Base-by-base conservation (phyloP, 2,113 vertebrate genomes). In the Arenaria interpres region DNA sequence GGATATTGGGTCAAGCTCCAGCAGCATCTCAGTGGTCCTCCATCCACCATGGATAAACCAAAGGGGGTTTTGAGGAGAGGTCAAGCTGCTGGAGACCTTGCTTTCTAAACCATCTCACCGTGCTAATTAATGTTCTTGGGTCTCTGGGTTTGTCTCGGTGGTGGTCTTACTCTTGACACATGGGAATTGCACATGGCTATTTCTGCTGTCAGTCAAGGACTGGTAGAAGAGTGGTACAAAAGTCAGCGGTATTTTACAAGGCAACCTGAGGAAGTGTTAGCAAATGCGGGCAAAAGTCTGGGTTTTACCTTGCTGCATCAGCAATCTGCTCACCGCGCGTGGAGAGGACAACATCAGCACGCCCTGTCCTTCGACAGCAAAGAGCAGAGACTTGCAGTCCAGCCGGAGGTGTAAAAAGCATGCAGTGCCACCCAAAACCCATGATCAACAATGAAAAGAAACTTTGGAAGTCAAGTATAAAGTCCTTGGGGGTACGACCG, bases 241-340 rank as follows among this genome's bases (percentile, higher is more conserved):
- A 54, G 8, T 16, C 62, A 66, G 75, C 14, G 0, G 18, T 30
- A 50, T 41, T 75, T 67, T 69, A 67, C 71, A 60, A 51, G 41
- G 59, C 37, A n/a, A 23, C 67, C 51, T 77, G 72, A 76, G 73
- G 41, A 66, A 72, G 41, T 37, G 64, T 21, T 50, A 60, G 48
- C 28, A 45, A 62, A 71, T 0, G 0, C 18, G 67, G 20, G 14
- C 9, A 28, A 37, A 60, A n/a, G 33, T 37, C 82, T 63, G 25
- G 60, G 2, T 39, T 45, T 89, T 9, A 10, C 48, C 76, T 37
- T 27, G 33, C 79, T 45, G 12, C n/a, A n/a, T 3, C 12, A 28
- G 39, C 69, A 30, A 20, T 9, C 32, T 28, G 67, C 60, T 76
- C 20, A 5, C 4, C 4, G 4, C 2, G 1, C 1, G 0, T 4